Evolutionary conservation across 2,113 vertebrate genomes (phyloP).

Genomic region (Sturnira hondurensis): DNA sequence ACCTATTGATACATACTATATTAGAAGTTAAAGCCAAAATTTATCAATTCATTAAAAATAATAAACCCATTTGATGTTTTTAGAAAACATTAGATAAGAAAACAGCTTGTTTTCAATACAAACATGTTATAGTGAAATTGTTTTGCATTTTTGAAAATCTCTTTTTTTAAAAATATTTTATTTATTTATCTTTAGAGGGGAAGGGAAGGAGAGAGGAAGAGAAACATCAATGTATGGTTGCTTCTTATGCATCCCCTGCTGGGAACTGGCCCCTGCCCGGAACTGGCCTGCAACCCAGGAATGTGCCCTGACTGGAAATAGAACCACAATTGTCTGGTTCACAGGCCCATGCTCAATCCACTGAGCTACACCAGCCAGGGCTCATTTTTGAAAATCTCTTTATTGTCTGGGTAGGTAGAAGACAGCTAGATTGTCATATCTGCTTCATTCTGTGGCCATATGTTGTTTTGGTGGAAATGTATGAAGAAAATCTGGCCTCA

Average conservation of each 20-base stretch:
- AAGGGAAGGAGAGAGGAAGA: too few species aligned
- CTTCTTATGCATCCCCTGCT: too few species aligned
- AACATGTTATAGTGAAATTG: neutral
- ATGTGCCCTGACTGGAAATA: too few species aligned
- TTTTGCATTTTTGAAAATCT: neutral
- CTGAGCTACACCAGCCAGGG: too few species aligned
- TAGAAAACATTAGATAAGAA: neutral
- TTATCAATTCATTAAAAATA: neutral
- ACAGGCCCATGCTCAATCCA: too few species aligned
- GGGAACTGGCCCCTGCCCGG: too few species aligned
- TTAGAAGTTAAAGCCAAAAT: neutral
- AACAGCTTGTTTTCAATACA: neutral
- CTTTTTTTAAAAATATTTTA: too few species aligned
- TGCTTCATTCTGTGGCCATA: neutral
- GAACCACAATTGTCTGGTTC: too few species aligned
- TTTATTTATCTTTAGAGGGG: too few species aligned
- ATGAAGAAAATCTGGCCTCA: neutral
- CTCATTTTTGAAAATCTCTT: neutral
- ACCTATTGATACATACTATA: neutral
- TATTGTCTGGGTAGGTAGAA: neutral
- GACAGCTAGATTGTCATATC: neutral
- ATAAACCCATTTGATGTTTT: neutral
- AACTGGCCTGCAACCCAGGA: too few species aligned
- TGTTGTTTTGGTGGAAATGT: neutral
- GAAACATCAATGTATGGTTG: too few species aligned